Percentiles rank a stretch among this genome's conserved stretches.
Evolutionary conservation across 2,797 vertebrate genomes (phyloP).

Genomic region (Triplophysa yarkandensis): DNA sequence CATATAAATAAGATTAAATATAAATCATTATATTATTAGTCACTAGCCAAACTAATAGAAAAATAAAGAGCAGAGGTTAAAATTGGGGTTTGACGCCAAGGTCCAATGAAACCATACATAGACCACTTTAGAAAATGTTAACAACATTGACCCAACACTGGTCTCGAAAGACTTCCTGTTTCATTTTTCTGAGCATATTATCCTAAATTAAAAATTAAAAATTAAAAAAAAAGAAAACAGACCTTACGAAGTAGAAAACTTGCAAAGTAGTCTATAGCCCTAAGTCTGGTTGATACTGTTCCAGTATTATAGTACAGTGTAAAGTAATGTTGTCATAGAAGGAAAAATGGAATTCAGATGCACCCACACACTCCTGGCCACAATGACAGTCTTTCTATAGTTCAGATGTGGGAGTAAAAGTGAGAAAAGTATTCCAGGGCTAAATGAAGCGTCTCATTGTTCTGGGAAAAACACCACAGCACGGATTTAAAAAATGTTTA

Average conservation of each 20-base stretch:
- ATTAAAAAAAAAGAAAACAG: background rate
- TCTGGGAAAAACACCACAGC: conserved; percentile 40
- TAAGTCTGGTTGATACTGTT: background rate
- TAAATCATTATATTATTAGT: too few relatives aligned
- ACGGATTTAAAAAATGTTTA: conserved; percentile 33
- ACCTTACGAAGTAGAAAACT: too few relatives aligned
- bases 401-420: conserved; percentile 51
- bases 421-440: conserved; percentile 43
- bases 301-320: background rate
- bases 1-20: too few relatives aligned
- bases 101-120: too few relatives aligned
- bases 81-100: too few relatives aligned
- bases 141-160: too few relatives aligned
- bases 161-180: too few relatives aligned
- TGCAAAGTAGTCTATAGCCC: background rate
- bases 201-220: too few relatives aligned
- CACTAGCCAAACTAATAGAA: too few relatives aligned
- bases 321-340: conserved; percentile 16
- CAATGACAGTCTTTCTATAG: conserved; percentile 49
- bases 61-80: too few relatives aligned
- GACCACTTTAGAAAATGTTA: too few relatives aligned
- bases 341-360: conserved; percentile 50
- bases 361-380: conserved; percentile 54
- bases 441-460: conserved; percentile 50
- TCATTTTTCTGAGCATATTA: too few relatives aligned